Base-by-base conservation (phyloP, 2,888 invertebrate species). In the Macaria notata region DNA sequence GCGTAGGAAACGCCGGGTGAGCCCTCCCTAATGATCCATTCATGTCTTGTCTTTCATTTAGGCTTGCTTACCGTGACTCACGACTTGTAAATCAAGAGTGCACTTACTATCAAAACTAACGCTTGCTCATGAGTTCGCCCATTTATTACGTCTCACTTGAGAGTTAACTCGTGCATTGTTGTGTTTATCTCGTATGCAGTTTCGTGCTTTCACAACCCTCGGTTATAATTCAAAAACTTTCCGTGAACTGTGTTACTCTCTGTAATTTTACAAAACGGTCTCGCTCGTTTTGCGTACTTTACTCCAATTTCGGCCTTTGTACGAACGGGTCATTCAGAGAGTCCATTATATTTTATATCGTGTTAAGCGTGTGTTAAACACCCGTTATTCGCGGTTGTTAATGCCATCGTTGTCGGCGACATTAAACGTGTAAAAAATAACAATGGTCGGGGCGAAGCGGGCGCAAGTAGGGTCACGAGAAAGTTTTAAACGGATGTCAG, bases 11-110 rank as follows among this genome's bases (percentile, higher is more conserved):
- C 77, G 72, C 73, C 73, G 76, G 66, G 69, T 70, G 67, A 74
- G 74, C 71, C 75, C 73, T 73, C 75, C 77, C 75, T 84, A 83
- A 84, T 79, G 85, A 80, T 67, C 83, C 80, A 86, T 86, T 86
- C 83, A 86, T 77, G 76, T 72, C 69, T 71, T 75, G 69, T 73
- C 76, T 76, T 77, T 80, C 76, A 76, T 76, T 69, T 58, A 68
- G 64, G 60, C 65, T 66, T 65, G 63, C 61, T 65, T 59, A 63
- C 65, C 79, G 76, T 80, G 82, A 81, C 69, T 81, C 84, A 82
- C 79, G 78, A 78, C 65, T 71, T 68, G 61, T 64, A 64, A 52
- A 53, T 68, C 68, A 69, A 65, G 63, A 62, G 70, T 71, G 63
- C 68, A 64, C 66, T 65, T 63, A 68, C 63, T 66, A 66, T 64